Evolutionary conservation across 2,888 invertebrate genomes (phyloP).

Genomic region (Oegoconia quadripuncta): DNA sequence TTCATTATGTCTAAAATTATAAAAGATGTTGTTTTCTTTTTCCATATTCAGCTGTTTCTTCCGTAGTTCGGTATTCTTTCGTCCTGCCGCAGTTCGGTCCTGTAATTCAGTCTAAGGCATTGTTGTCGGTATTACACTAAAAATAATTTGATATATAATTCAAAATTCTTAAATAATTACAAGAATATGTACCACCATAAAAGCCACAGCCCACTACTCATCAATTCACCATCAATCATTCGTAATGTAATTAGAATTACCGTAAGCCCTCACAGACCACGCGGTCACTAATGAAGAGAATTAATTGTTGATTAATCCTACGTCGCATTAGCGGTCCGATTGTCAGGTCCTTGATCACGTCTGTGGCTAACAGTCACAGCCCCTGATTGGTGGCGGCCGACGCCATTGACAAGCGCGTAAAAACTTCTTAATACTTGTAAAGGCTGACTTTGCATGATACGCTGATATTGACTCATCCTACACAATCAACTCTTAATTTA

Average conservation of each 20-base stretch:
- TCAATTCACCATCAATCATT: neutral
- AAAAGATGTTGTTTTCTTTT: no score
- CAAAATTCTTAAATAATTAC: neutral
- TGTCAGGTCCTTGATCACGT: constrained; percentile 5
- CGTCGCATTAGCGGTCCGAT: constrained; percentile 5
- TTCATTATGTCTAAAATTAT: no score
- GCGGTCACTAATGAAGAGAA: constrained; percentile 29
- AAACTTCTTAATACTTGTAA: no score
- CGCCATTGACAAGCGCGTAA: constrained; percentile 1
- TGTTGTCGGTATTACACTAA: no score
- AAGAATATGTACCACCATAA: neutral
- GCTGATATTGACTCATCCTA: no score
- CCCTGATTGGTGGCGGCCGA: neutral
- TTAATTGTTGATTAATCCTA: constrained; percentile 42
- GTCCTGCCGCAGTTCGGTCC: no score
- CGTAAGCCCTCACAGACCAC: neutral
- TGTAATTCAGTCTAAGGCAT: no score
- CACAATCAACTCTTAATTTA: no score
- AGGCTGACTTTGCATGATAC: no score
- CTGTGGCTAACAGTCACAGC: constrained; percentile 2
- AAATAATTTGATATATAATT: no score
- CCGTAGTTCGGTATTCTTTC: no score
- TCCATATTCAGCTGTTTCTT: no score
- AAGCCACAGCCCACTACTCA: neutral
- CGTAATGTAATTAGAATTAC: neutral